phyloP scores from a whole-genome alignment of 2,797 vertebrate species.

The Sebastes minor region DNA sequence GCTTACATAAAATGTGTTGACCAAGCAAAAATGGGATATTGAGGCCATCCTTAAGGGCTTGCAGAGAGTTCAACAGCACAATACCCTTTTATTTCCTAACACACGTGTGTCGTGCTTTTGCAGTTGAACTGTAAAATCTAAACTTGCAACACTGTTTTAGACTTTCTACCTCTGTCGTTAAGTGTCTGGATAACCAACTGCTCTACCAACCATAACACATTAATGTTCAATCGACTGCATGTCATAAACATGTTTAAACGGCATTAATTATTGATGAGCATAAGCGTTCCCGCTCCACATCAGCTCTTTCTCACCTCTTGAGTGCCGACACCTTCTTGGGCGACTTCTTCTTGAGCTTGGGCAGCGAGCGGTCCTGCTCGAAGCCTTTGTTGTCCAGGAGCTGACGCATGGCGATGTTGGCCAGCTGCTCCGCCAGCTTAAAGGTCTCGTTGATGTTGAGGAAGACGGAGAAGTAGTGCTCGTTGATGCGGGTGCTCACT shows the following conservation, averaged over 20 bases:
- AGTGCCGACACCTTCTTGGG: conserved; percentile 96
- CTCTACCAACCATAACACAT: neutral
- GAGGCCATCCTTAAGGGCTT: neutral
- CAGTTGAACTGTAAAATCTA: neutral
- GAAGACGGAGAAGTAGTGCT: conserved; percentile 96
- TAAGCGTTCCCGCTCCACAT: accelerated
- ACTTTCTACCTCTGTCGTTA: neutral
- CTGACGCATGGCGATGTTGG: conserved; percentile 98
- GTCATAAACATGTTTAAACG: neutral
- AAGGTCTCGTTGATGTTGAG: conserved; percentile 98
- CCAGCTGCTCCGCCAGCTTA: conserved; percentile 97
- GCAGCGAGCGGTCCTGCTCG: conserved; percentile 94
- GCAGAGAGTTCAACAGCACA: neutral
- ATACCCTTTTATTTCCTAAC: neutral
- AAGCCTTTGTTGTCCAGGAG: conserved; percentile 98
- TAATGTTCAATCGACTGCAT: neutral
- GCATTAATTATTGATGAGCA: conserved; percentile 5
- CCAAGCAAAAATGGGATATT: neutral
- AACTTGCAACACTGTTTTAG: neutral
- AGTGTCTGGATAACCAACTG: neutral
- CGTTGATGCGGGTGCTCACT: conserved; percentile 92
- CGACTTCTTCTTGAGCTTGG: conserved; percentile 96
- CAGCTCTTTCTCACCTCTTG: conserved; percentile 87
- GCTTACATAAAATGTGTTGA: conserved; percentile 1
- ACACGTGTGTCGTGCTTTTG: neutral